Conservation (phyloP, 2,113 vertebrate genomes). For the Microcebus griseorufus region DNA sequence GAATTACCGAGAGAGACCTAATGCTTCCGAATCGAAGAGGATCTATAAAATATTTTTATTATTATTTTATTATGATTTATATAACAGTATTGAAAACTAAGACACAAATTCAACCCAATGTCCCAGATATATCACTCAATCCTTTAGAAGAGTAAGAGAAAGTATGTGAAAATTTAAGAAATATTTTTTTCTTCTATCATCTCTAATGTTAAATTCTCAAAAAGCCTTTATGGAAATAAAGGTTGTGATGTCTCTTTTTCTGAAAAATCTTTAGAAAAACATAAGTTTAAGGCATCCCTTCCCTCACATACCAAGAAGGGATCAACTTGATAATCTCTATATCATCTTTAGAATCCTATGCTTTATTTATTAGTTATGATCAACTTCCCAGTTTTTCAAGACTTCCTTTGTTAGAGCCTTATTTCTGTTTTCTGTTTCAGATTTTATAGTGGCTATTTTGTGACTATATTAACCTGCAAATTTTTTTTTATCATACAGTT, state of each 20-base stretch:
- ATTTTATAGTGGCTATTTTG: background rate
- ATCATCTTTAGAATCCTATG: background rate
- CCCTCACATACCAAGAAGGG: background rate
- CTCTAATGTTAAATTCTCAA: background rate
- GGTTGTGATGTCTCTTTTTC: background rate
- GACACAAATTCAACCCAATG: background rate
- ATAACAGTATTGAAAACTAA: background rate
- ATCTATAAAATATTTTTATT: background rate
- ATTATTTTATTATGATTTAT: background rate
- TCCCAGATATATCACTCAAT: background rate
- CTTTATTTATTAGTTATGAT: background rate
- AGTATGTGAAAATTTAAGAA: background rate
- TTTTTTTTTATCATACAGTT: background rate
- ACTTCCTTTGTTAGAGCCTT: background rate
- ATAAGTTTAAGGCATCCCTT: background rate
- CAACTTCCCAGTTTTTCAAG: background rate
- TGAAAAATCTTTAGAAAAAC: background rate
- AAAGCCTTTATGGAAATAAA: conserved; percentile 5
- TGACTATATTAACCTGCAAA: background rate
- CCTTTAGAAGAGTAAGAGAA: background rate
- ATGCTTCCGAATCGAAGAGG: background rate
- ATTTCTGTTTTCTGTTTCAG: background rate
- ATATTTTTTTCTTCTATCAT: background rate
- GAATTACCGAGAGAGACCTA: background rate
- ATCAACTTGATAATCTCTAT: background rate